Conservation (phyloP, 1,140 invertebrate genomes). For the Tetragnatha versicolor region DNA sequence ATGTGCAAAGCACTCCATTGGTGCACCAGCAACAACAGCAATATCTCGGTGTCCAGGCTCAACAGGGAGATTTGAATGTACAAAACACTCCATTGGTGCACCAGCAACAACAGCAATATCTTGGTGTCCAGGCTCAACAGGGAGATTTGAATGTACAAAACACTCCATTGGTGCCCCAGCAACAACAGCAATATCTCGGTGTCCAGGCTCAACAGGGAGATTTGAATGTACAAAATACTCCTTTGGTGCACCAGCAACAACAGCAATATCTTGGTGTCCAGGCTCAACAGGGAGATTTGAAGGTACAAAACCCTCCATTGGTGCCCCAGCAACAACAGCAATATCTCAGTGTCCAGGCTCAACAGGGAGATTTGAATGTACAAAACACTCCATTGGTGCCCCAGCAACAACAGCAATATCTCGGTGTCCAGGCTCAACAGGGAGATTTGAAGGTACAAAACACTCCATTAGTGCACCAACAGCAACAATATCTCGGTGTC, state of each 20-base stretch:
- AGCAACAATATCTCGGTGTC: background rate
- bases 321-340: background rate
- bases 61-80: background rate
- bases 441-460: background rate
- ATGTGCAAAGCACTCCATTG: background rate
- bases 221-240: background rate
- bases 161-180: background rate
- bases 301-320: background rate
- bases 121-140: background rate
- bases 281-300: background rate
- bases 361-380: background rate
- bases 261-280: background rate
- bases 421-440: background rate
- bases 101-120: background rate
- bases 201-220: background rate
- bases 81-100: background rate
- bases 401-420: background rate
- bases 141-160: background rate
- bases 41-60: background rate
- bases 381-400: background rate
- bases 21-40: slow-evolving; percentile 2
- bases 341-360: background rate
- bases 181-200: slow-evolving; percentile 1
- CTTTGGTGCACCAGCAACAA: background rate
- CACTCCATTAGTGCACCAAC: background rate